Percentiles rank a stretch among this genome's conserved stretches.
Conservation (phyloP, 2,797 vertebrate species). For the Martes flavigula region DNA sequence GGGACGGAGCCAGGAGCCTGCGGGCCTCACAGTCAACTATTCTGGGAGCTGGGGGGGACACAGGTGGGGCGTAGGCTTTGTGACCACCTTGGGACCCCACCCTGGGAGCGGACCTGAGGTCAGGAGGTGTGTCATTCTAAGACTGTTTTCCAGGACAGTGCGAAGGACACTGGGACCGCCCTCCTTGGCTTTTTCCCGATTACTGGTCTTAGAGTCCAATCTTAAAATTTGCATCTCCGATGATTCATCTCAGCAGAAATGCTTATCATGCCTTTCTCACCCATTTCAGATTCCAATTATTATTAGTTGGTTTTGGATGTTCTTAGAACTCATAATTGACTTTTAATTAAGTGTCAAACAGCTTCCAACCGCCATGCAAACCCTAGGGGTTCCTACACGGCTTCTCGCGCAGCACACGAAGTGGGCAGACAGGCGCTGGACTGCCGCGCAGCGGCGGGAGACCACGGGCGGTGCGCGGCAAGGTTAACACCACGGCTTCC, state of each 20-base stretch:
- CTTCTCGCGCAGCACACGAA: conserved; percentile 12
- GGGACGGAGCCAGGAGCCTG: background rate
- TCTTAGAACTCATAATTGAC: conserved; percentile 77
- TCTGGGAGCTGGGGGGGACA: background rate
- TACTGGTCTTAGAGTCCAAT: background rate
- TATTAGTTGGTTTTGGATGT: conserved; percentile 70
- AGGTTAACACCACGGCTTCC: conserved; percentile 57
- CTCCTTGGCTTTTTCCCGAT: accelerated
- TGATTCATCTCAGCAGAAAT: conserved; percentile 64
- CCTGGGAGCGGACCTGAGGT: background rate
- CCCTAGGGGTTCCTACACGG: conserved; percentile 66
- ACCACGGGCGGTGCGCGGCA: background rate
- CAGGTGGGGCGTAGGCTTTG: background rate
- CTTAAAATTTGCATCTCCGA: conserved; percentile 22
- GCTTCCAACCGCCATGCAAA: conserved; percentile 3
- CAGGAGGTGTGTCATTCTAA: background rate
- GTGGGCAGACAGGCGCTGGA: conserved; percentile 28
- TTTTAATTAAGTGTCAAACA: conserved; percentile 80
- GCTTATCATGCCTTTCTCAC: conserved; percentile 57
- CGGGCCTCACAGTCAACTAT: background rate
- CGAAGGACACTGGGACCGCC: background rate
- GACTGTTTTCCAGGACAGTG: background rate
- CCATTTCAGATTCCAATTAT: conserved; percentile 62
- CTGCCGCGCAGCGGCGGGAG: conserved; percentile 38
- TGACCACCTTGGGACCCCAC: background rate